phyloP scores from a whole-genome alignment of 1,140 invertebrate genomes.

The Ericerus pela region DNA sequence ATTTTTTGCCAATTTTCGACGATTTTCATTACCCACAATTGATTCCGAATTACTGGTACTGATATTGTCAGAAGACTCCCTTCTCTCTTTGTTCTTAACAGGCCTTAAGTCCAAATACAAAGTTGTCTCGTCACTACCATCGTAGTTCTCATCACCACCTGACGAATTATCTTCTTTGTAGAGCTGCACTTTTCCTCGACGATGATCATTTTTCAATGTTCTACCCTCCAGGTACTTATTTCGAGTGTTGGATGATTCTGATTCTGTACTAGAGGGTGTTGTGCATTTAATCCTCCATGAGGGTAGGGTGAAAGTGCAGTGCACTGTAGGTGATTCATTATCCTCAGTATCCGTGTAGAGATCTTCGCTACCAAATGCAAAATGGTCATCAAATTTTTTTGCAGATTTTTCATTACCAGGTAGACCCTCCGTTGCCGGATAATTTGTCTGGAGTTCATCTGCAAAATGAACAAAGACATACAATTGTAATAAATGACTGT shows the following conservation, averaged over 20 bases:
- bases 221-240: neutral
- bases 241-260: neutral
- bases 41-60: slow-evolving; percentile 5
- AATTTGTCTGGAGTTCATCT: neutral
- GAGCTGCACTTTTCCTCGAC: neutral
- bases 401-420: neutral
- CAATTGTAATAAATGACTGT: too few relatives aligned
- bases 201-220: neutral
- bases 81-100: neutral
- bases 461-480: neutral
- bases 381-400: slow-evolving; percentile 5
- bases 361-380: neutral
- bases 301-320: slow-evolving; percentile 1
- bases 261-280: neutral
- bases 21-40: neutral
- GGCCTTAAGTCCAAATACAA: neutral
- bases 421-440: too few relatives aligned
- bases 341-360: slow-evolving; percentile 1
- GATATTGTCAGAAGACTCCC: neutral
- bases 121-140: neutral
- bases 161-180: slow-evolving; percentile 4
- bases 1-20: too few relatives aligned
- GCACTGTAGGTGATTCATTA: neutral
- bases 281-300: slow-evolving; percentile 1
- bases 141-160: slow-evolving; percentile 2